A percentile compares a stretch with the other conserved stretches of the same genome.
Evolutionary conservation across 2,888 invertebrate species (phyloP).

Genomic region (Zygothrica quintamaculata): DNA sequence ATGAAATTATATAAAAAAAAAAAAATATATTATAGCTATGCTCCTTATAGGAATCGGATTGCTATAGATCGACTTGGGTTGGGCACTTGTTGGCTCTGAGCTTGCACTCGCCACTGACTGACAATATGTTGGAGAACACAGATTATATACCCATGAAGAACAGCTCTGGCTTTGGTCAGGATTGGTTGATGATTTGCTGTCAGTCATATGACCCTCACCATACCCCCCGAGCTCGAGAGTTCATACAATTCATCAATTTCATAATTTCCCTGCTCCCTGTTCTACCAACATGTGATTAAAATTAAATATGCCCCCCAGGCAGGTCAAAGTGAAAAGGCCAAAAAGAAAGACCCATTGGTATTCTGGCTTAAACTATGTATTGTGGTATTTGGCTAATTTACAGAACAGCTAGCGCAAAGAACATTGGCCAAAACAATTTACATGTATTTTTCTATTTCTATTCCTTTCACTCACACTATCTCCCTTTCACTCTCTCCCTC

Average conservation of each 20-base stretch:
- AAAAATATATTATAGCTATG: no score
- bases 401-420: constrained; percentile 13
- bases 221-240: no score
- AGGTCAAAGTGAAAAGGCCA: constrained; percentile 56
- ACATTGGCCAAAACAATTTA: constrained; percentile 1
- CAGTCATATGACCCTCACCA: constrained; percentile 8
- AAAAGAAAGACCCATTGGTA: no score
- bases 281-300: constrained; percentile 45
- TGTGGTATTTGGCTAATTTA: constrained; percentile 41
- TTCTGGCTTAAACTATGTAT: constrained; percentile 24
- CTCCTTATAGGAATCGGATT: constrained; percentile 23
- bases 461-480: constrained; percentile 1
- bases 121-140: constrained; percentile 30
- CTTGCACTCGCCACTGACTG: constrained; percentile 72
- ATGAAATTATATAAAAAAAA: not conserved
- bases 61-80: constrained; percentile 2
- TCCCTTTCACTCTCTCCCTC: not conserved
- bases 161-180: constrained; percentile 23
- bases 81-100: constrained; percentile 64
- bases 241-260: not conserved
- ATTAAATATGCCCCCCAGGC: constrained; percentile 47
- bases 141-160: constrained; percentile 65
- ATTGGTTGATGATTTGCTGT: constrained; percentile 53
- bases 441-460: not conserved
- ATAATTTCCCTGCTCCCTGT: not conserved